Conservation (phyloP, 1,140 invertebrate species). For the Polyergus mexicanus region DNA sequence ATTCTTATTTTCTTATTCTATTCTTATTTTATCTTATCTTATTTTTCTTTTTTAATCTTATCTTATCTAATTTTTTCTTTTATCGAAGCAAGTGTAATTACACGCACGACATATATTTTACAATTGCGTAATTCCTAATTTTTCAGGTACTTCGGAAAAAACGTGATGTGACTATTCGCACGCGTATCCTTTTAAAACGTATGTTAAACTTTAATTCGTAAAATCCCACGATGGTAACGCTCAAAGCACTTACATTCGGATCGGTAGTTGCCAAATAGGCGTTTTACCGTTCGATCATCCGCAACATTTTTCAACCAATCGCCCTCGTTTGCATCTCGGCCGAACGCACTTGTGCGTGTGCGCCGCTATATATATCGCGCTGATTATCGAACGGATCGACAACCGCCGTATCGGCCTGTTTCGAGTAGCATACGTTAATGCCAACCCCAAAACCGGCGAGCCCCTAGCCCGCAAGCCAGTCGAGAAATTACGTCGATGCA, state of each 20-base stretch:
- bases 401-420: slow-evolving; percentile 46
- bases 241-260: slow-evolving; percentile 20
- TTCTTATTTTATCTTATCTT: no score
- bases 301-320: slow-evolving; percentile 17
- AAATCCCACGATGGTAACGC: neutral
- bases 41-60: no score
- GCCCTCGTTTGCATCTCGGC: neutral
- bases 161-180: neutral
- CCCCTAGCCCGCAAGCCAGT: slow-evolving; percentile 49
- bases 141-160: neutral
- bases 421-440: slow-evolving; percentile 59
- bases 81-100: neutral
- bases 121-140: slow-evolving; percentile 5
- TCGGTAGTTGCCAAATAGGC: slow-evolving; percentile 29
- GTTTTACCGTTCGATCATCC: neutral
- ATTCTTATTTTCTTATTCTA: no score
- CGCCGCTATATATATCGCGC: slow-evolving; percentile 39
- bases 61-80: no score
- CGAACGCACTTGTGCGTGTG: neutral
- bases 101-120: neutral
- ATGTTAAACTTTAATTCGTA: slow-evolving; percentile 36
- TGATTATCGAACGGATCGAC: slow-evolving; percentile 64
- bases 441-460: slow-evolving; percentile 59
- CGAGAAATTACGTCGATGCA: slow-evolving; percentile 60
- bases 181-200: slow-evolving; percentile 1